These are phyloP conservation scores for Gymnoscopelus braueri DNA, from an alignment of 2,797 vertebrate species.

Conservation along the genomic window DNA sequence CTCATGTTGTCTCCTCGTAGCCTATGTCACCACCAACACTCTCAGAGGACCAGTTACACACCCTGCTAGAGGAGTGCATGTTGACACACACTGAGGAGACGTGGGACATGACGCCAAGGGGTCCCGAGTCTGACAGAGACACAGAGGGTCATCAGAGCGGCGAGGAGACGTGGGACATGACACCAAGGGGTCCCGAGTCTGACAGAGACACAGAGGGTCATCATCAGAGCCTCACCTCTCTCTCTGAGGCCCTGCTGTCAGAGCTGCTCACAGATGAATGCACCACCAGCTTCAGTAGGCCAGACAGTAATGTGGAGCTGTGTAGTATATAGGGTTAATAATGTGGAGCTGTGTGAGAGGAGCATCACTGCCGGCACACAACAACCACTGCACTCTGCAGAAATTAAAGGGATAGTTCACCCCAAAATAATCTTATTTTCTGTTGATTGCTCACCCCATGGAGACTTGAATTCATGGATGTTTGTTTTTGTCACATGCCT, in stretches of 20 bases:
- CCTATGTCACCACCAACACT: slow-evolving; percentile 46
- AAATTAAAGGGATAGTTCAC: too few relatives aligned
- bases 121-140: background rate
- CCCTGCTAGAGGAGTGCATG: slow-evolving; percentile 86
- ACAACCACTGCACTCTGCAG: slow-evolving; percentile 4
- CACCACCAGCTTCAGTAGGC: slow-evolving; percentile 26
- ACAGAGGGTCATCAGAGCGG: slow-evolving; percentile 58
- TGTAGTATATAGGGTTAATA: too few relatives aligned
- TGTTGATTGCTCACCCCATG: too few relatives aligned
- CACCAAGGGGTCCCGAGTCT: too few relatives aligned
- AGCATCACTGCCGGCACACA: slow-evolving; percentile 12
- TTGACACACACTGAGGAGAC: slow-evolving; percentile 65
- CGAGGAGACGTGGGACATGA: slow-evolving; percentile 59
- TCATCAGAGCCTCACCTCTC: slow-evolving; percentile 52
- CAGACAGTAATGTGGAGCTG: background rate
- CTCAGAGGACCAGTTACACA: slow-evolving; percentile 83
- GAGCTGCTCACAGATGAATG: slow-evolving; percentile 67
- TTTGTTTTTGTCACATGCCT: too few relatives aligned
- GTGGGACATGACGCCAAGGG: slow-evolving; percentile 45
- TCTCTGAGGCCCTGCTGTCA: slow-evolving; percentile 62
- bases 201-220: slow-evolving; percentile 40
- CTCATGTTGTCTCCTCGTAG: too few relatives aligned
- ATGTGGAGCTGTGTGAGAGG: background rate
- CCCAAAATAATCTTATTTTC: too few relatives aligned
- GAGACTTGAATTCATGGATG: too few relatives aligned